Evolutionary conservation across 1,140 invertebrate species (phyloP), one percentile per base, ranked within the genome.

Genomic region (Phortica variegata): DNA sequence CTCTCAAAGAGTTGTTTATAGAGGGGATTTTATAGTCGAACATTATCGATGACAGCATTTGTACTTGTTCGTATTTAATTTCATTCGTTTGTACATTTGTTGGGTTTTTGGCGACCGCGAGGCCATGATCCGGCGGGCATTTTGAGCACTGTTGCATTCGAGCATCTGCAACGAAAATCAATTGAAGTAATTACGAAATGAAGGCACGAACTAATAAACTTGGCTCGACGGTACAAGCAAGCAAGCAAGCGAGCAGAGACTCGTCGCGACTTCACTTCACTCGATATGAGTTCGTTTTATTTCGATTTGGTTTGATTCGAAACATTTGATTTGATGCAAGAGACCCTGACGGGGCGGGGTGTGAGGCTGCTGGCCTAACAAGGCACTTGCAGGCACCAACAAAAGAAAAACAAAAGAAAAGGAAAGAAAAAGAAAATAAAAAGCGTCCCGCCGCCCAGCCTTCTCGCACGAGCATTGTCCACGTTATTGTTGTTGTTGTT

Each of bases 101-200:
- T 48, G 16, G 33, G 6, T 29, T 6, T 29, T 12, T 12, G 12
- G 6, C 6, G 26, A 29, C 33, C 33, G n/a, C n/a, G n/a, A 34
- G 33, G 33, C 33, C 36, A 17, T 6, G 12, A 16, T 41, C 16
- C 21, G 8, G 4, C 13, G 13, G 16, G 16, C 31, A 17, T 54
- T 47, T 53, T 49, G 23, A 10, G 5, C 29, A 45, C 37, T 53
- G 56, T 43, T 31, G 40, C 36, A 42, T 41, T 42, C 39, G 44
- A 63, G 60, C 63, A 68, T 68, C 63, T 69, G 65, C 63, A 68
- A 57, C 45, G 47, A 68, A 68, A 68, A 68, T 68, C 60, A 68
- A 68, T 68, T 68, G 63, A 68, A 68, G 63, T 68, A 68, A 68
- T 68, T 68, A 68, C 63, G 63, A 68, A 68, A 68, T 68, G 63